These are phyloP conservation scores for Phaonia tiefii DNA, from an alignment of 2,888 invertebrate genomes.

Conservation along the genomic window DNA sequence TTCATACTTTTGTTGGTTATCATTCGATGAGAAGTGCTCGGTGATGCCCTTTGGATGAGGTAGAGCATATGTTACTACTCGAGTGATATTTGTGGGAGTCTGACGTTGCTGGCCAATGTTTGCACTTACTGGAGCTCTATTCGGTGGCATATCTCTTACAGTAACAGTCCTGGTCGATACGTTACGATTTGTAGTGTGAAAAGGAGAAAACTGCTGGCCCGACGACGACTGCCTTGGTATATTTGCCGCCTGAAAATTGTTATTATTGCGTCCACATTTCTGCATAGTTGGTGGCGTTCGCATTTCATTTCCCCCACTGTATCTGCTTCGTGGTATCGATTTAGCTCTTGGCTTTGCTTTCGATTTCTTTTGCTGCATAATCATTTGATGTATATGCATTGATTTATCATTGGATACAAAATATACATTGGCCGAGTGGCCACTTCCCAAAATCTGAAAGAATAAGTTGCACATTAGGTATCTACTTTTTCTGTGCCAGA, in stretches of 20 bases:
- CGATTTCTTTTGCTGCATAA: constrained; percentile 73
- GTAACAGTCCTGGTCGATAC: constrained; percentile 8
- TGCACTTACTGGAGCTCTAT: neutral
- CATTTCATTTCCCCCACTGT: neutral
- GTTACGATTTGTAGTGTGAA: constrained; percentile 46
- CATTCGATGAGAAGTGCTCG: no score
- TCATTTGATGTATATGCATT: constrained; percentile 74
- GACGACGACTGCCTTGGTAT: neutral
- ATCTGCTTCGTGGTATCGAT: neutral
- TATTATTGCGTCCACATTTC: constrained; percentile 18
- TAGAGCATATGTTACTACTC: constrained; percentile 16
- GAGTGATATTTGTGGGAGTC: neutral
- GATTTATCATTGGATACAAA: constrained; percentile 70
- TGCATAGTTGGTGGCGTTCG: neutral
- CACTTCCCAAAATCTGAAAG: constrained; percentile 72
- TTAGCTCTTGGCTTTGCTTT: constrained; percentile 8
- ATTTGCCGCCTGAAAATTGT: neutral
- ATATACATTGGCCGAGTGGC: constrained; percentile 71
- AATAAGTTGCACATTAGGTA: no score
- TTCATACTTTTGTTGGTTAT: neutral
- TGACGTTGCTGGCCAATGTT: neutral
- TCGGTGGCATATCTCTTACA: neutral
- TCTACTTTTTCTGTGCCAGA: no score
- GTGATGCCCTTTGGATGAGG: constrained; percentile 55
- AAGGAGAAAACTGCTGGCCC: constrained; percentile 41